phyloP scores from a whole-genome alignment of 1,140 invertebrate genomes.

The Vanessa tameamea region DNA sequence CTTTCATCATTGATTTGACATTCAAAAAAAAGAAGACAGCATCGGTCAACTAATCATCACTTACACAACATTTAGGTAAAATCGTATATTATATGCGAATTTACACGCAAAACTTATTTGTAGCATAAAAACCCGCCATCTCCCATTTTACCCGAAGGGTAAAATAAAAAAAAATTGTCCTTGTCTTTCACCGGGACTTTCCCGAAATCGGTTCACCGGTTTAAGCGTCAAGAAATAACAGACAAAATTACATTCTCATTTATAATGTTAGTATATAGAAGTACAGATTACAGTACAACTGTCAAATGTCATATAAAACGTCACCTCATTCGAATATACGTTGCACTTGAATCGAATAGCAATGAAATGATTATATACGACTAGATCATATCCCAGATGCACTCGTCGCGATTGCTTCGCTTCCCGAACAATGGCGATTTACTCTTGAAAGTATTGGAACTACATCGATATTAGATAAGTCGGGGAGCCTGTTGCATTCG shows the following conservation, averaged over 20 bases:
- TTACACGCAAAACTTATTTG: too few species aligned
- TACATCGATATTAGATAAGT: constrained; percentile 30
- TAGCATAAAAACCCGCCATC: too few species aligned
- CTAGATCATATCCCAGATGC: constrained; percentile 26
- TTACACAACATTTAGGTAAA: too few species aligned
- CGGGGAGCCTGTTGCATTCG: constrained; percentile 33
- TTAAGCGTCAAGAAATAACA: too few species aligned
- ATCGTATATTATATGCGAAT: too few species aligned
- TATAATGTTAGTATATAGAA: neutral
- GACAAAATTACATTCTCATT: neutral
- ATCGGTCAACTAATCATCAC: too few species aligned
- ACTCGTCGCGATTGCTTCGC: constrained; percentile 31
- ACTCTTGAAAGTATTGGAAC: constrained; percentile 31
- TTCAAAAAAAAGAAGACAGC: too few species aligned
- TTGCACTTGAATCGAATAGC: constrained; percentile 15
- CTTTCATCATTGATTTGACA: too few species aligned
- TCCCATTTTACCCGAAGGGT: too few species aligned
- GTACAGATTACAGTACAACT: neutral
- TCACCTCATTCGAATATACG: neutral
- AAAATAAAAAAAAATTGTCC: too few species aligned
- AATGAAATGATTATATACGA: constrained; percentile 24
- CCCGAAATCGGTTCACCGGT: too few species aligned
- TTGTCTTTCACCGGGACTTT: too few species aligned
- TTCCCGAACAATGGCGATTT: constrained; percentile 30
- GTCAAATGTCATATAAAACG: neutral